phyloP scores from a whole-genome alignment of 2,797 vertebrate genomes.

The Strix occidentalis region DNA sequence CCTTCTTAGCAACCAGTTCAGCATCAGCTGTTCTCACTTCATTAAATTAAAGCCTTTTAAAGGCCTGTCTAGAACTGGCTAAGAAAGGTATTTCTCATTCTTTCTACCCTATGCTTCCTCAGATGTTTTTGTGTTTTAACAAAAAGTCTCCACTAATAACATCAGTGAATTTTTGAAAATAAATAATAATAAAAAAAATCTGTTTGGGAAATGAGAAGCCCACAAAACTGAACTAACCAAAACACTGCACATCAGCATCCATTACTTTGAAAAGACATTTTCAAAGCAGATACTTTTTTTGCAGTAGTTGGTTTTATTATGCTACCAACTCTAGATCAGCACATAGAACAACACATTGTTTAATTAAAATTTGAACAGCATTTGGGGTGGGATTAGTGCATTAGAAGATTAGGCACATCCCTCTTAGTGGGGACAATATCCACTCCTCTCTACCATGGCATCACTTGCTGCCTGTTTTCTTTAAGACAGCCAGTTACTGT shows the following conservation, averaged over 20 bases:
- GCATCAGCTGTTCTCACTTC: constrained; percentile 10
- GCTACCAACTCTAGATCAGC: not conserved
- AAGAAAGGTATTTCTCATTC: not conserved
- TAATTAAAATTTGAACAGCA: not conserved
- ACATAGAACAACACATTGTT: not conserved
- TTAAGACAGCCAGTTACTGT: not conserved
- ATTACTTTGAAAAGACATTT: not conserved
- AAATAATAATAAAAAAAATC: not conserved
- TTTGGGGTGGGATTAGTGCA: not conserved
- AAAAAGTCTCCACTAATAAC: not conserved
- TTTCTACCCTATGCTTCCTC: not conserved
- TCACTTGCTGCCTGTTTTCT: not conserved
- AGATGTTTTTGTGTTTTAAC: not conserved
- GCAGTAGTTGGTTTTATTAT: not conserved
- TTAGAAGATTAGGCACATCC: not conserved
- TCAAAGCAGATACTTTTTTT: not conserved
- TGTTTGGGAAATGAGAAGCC: not conserved
- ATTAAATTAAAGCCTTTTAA: constrained; percentile 18
- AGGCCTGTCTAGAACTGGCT: not conserved
- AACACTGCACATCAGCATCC: not conserved
- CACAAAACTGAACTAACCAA: not conserved
- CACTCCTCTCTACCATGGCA: not conserved
- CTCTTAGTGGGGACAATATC: not conserved
- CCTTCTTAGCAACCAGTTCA: constrained; percentile 25
- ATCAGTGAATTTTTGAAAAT: not conserved